phyloP scores from a whole-genome alignment of 2,888 invertebrate genomes.

The Seira musarum region DNA sequence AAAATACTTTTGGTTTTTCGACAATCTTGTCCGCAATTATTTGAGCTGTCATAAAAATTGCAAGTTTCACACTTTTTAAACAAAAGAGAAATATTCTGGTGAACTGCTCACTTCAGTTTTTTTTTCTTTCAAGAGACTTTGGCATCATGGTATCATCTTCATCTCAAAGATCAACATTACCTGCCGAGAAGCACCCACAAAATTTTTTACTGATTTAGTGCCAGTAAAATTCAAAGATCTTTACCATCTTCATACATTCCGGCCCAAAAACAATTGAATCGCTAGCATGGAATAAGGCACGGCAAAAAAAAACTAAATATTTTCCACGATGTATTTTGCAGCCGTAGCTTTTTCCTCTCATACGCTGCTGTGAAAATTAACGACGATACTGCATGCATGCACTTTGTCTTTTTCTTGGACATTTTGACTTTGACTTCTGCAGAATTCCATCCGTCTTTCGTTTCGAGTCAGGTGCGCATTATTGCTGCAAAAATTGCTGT shows the following conservation, averaged over 20 bases:
- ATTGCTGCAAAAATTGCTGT: constrained; percentile 9
- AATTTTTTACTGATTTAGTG: constrained; percentile 15
- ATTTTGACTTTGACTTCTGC: constrained; percentile 19
- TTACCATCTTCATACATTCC: background rate
- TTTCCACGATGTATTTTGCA: background rate
- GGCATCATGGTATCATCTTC: constrained; percentile 31
- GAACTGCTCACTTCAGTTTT: constrained; percentile 34
- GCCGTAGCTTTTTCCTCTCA: background rate
- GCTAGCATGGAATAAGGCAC: background rate
- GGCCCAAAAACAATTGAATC: background rate
- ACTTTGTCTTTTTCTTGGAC: constrained; percentile 19
- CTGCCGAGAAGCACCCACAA: background rate
- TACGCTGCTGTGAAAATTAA: background rate
- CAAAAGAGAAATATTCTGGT: constrained; percentile 29
- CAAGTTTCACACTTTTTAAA: constrained; percentile 55
- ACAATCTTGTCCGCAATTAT: constrained; percentile 51
- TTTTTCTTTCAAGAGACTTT: constrained; percentile 35
- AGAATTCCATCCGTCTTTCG: constrained; percentile 10
- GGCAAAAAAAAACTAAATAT: background rate
- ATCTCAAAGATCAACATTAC: background rate
- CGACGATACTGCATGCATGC: background rate
- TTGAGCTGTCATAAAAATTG: constrained; percentile 57
- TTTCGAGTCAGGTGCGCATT: constrained; percentile 9
- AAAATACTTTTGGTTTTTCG: constrained; percentile 41
- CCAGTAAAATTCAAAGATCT: background rate